These are phyloP conservation scores for Prenolepis imparis DNA, from an alignment of 2,888 invertebrate species.

Conservation along the genomic window DNA sequence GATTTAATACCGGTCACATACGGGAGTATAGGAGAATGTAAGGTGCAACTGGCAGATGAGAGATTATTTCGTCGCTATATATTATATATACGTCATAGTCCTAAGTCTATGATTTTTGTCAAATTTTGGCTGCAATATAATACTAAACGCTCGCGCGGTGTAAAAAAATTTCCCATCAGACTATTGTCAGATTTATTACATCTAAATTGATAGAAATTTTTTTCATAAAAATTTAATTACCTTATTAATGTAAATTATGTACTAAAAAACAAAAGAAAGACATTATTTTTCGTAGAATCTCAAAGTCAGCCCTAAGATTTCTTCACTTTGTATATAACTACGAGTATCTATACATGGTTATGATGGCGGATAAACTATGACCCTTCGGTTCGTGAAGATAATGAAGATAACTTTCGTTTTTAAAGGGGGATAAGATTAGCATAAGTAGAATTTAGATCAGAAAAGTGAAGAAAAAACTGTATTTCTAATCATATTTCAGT, in stretches of 20 bases:
- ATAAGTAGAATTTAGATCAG: not conserved
- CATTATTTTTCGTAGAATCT: not conserved
- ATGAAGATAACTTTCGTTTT: conserved; percentile 45
- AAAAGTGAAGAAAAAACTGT: not conserved
- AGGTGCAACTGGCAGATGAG: conserved; percentile 11
- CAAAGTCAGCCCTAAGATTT: not conserved
- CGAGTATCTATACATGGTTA: conserved; percentile 15
- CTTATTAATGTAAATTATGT: not conserved
- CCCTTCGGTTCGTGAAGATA: not conserved
- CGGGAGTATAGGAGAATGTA: conserved; percentile 11
- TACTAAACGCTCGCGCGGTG: not conserved
- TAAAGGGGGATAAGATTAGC: not conserved
- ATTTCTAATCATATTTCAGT: not conserved
- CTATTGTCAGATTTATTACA: too few species aligned
- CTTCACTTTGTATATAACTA: not conserved
- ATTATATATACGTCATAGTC: not conserved
- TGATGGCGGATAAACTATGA: not conserved
- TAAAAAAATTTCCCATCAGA: too few species aligned
- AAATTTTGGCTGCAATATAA: not conserved
- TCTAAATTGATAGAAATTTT: too few species aligned
- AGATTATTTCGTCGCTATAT: conserved; percentile 3
- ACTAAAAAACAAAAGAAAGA: too few species aligned
- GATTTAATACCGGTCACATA: conserved; percentile 37
- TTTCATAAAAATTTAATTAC: too few species aligned
- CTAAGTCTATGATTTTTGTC: not conserved